Conservation (phyloP, 2,797 vertebrate species). For the Trematomus bernacchii region DNA sequence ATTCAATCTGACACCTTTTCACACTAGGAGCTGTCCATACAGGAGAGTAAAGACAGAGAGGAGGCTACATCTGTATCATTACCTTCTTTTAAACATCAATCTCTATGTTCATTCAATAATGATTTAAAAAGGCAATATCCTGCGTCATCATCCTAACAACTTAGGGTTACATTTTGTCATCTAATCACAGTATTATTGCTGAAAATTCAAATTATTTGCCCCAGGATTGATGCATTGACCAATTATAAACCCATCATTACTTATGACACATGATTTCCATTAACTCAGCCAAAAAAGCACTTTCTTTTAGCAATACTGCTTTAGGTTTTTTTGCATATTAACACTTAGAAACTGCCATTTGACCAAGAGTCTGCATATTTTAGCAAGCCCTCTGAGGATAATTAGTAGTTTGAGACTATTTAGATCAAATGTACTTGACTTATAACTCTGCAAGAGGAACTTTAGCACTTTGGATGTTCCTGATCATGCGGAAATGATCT, state of each 20-base stretch:
- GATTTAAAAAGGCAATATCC: slow-evolving; percentile 3
- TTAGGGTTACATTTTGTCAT: not conserved
- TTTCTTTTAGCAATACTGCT: not conserved
- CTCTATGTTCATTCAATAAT: slow-evolving; percentile 1
- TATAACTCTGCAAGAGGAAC: not conserved
- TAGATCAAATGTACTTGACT: not conserved
- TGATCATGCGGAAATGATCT: too few species aligned
- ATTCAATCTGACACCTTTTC: not conserved
- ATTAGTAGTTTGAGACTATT: slow-evolving; percentile 5
- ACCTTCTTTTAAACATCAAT: not conserved
- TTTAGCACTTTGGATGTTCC: not conserved
- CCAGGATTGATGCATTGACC: slow-evolving; percentile 5
- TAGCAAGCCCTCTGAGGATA: not conserved
- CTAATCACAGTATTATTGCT: slow-evolving; percentile 32
- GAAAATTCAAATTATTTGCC: slow-evolving; percentile 16
- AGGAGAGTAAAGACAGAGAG: not conserved
- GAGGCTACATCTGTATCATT: not conserved
- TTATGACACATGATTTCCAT: not conserved
- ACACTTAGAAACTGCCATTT: slow-evolving; percentile 2
- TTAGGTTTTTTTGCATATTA: slow-evolving; percentile 2
- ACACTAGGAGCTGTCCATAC: not conserved
- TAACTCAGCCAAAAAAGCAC: not conserved
- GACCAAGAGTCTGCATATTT: not conserved
- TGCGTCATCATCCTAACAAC: not conserved
- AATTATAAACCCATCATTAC: slow-evolving; percentile 21